Conservation (phyloP, 30 jellyfish, hydroid and myxozoan species). For the Aurelia coerulea region DNA sequence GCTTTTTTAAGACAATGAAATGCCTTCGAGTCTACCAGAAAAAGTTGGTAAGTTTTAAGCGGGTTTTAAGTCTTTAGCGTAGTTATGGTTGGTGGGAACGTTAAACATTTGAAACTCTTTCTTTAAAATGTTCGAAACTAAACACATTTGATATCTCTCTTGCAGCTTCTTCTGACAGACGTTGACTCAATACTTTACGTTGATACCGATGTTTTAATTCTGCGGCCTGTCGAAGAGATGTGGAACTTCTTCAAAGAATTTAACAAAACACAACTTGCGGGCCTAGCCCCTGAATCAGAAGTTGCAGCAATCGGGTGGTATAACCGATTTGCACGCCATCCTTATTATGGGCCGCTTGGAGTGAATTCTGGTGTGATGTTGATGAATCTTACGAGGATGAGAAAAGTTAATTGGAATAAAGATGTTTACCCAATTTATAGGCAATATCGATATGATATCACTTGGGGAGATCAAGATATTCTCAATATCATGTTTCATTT, state of each 20-base stretch:
- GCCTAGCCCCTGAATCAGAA: constrained; percentile 87
- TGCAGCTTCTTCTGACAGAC: constrained; percentile 51
- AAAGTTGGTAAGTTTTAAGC: no score
- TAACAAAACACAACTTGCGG: constrained; percentile 76
- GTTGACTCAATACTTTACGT: constrained; percentile 87
- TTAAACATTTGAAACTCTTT: no score
- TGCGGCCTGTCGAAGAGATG: constrained; percentile 87
- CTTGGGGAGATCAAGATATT: constrained; percentile 95
- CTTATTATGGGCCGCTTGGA: constrained; percentile 81
- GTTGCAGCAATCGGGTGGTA: constrained; percentile 86
- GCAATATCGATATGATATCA: constrained; percentile 48
- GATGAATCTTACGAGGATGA: constrained; percentile 92
- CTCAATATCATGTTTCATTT: constrained; percentile 78
- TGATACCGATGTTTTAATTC: constrained; percentile 87
- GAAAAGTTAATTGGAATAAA: constrained; percentile 66
- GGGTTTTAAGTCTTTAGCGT: no score
- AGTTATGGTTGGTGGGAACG: no score
- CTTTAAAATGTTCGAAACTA: no score
- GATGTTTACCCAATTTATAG: constrained; percentile 62
- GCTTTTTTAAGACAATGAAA: no score
- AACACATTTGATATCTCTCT: neutral
- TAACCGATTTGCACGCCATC: constrained; percentile 74
- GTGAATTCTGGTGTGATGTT: constrained; percentile 92
- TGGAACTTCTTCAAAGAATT: constrained; percentile 72
- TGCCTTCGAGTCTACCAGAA: no score